phyloP scores from a whole-genome alignment of 2,888 invertebrate genomes.

The Chrysotoxum bicinctum region DNA sequence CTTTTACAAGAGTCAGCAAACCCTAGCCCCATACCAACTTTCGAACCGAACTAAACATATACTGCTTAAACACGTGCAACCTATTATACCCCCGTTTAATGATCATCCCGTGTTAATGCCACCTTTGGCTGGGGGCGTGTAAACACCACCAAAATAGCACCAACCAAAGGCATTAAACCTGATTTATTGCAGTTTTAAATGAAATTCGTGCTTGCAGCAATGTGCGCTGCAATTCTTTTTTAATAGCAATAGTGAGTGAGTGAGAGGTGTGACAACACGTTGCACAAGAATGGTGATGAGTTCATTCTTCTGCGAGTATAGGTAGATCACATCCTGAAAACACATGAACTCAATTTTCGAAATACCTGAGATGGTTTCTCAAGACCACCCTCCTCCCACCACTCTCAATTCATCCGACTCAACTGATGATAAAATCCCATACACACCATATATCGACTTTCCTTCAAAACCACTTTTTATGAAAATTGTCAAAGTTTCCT shows the following conservation, averaged over 20 bases:
- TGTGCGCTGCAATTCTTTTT: constrained; percentile 26
- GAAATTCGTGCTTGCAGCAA: constrained; percentile 67
- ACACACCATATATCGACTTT: constrained; percentile 8
- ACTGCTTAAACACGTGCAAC: constrained; percentile 56
- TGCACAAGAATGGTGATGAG: constrained; percentile 40
- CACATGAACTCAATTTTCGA: constrained; percentile 36
- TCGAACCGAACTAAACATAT: not conserved
- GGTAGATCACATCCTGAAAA: constrained; percentile 34
- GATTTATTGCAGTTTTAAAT: constrained; percentile 72
- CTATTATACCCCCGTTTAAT: constrained; percentile 48
- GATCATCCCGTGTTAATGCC: constrained; percentile 56
- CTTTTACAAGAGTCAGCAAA: constrained; percentile 26
- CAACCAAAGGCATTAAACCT: constrained; percentile 64
- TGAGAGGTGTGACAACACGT: constrained; percentile 49
- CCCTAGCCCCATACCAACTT: not conserved
- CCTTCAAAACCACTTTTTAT: constrained; percentile 27
- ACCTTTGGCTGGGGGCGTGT: constrained; percentile 33
- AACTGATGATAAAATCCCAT: not conserved
- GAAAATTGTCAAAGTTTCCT: constrained; percentile 50
- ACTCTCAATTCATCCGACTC: no score
- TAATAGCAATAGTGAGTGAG: not conserved
- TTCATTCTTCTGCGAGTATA: constrained; percentile 30
- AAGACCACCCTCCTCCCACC: not conserved
- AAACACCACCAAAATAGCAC: constrained; percentile 30
- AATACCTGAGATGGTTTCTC: not conserved